Evolutionary conservation across 53 echinoderm and acorn worm species (phyloP), one percentile per base, ranked within the genome.

Genomic region (Actinopyga echinites): DNA sequence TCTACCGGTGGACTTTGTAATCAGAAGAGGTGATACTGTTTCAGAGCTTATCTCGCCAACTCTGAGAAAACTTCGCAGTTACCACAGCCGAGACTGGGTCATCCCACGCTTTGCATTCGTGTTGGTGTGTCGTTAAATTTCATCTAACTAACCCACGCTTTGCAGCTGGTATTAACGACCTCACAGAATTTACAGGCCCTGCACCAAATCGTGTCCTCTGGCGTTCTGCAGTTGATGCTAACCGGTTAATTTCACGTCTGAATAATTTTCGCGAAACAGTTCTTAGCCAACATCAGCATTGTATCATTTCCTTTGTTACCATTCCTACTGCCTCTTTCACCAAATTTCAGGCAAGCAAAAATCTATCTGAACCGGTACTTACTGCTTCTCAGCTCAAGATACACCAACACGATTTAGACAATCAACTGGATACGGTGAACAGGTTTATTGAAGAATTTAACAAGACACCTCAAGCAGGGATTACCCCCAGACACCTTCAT

Each of bases 271-370:
- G 19, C 8, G 40, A 71, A 12, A 9, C 19, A 5, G 3, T 71
- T 19, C 40, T n/a, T 5, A 17, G 40, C 5, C 15, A 71, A 21
- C 73, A 71, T 38, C 73, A 8, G 7, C 5, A n/a, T 3, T 37
- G 37, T 37, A 71, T 43, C 9, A 25, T 71, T 25, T 35, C 73
- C 3, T 71, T 71, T 71, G 36, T 71, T 6, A 71, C 73, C 5
- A 71, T 71, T 71, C 73, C 73, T 37, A 42, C 40, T n/a, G 73
- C 73, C 15, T 71, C 73, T 38, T 42, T 71, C 21, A 25, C 21
- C 25, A 71, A 71, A 8, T 71, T 2, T 20, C 44, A 71, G 44
- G 40, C 19, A 5, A 71, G 21, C 21, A 71, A 38, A 40, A 4
- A 20, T 40, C 40, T 43, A 21, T 1, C 10, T 20, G 8, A 8